Percentiles rank a stretch among this genome's conserved stretches.
phyloP scores from a whole-genome alignment of 1,140 invertebrate genomes.

The Venustaconcha ellipsiformis region DNA sequence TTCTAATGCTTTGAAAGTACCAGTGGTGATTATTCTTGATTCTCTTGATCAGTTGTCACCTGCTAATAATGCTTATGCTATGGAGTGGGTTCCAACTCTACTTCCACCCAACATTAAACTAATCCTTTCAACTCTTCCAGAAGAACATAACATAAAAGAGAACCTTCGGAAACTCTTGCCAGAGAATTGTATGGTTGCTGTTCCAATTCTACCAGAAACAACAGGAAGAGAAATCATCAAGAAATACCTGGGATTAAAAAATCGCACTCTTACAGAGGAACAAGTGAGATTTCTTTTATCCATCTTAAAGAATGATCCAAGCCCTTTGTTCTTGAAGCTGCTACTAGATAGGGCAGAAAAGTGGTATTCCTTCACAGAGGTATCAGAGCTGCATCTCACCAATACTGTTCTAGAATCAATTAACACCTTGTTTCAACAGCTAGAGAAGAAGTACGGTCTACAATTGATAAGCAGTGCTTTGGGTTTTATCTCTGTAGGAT shows the following conservation, averaged over 20 bases:
- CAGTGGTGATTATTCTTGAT: constrained; percentile 65
- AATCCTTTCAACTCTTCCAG: constrained; percentile 75
- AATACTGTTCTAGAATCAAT: constrained; percentile 50
- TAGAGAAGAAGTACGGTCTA: constrained; percentile 61
- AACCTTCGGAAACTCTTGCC: constrained; percentile 48
- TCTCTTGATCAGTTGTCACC: constrained; percentile 64
- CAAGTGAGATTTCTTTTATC: constrained; percentile 47
- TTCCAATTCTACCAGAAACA: constrained; percentile 42
- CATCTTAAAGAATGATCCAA: constrained; percentile 40
- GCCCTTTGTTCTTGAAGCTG: constrained; percentile 59
- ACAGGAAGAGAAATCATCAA: constrained; percentile 51
- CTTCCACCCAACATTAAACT: constrained; percentile 72
- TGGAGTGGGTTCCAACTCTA: constrained; percentile 59
- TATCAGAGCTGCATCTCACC: constrained; percentile 33
- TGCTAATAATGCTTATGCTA: constrained; percentile 50
- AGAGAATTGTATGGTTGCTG: constrained; percentile 45
- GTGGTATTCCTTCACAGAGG: constrained; percentile 52
- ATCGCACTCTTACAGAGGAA: constrained; percentile 42
- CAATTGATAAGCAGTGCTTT: constrained; percentile 75
- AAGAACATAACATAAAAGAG: constrained; percentile 55
- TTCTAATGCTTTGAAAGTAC: constrained; percentile 39
- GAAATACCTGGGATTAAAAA: constrained; percentile 44
- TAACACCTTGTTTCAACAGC: constrained; percentile 50
- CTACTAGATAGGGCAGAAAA: constrained; percentile 54
- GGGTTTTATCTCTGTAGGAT: constrained; percentile 75